phyloP scores from a whole-genome alignment of 2,888 invertebrate genomes.

The Plusia festucae region DNA sequence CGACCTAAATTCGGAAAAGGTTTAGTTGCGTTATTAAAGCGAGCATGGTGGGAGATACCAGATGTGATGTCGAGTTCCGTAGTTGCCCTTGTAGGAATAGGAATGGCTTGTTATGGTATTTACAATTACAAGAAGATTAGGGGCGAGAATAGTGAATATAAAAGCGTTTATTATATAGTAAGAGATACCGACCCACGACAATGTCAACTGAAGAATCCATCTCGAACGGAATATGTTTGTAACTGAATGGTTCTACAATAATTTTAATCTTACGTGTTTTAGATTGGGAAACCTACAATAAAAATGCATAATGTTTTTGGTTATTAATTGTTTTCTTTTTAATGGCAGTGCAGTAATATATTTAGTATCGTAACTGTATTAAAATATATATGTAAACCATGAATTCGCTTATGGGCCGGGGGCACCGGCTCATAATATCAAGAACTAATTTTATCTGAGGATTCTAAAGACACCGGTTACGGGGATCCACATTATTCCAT shows the following conservation, averaged over 20 bases:
- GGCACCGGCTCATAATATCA: too few relatives aligned
- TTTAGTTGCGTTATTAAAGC: conserved; percentile 69
- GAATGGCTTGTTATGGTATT: conserved; percentile 79
- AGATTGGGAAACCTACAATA: background rate
- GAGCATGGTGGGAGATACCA: conserved; percentile 91
- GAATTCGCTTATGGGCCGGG: too few relatives aligned
- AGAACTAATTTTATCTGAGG: too few relatives aligned
- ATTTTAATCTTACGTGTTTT: background rate
- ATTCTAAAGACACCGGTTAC: too few relatives aligned
- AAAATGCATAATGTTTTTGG: background rate
- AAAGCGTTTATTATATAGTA: conserved; percentile 89
- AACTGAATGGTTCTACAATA: background rate
- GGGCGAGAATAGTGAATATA: conserved; percentile 91
- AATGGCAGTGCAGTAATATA: too few relatives aligned
- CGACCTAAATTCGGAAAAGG: conserved; percentile 70
- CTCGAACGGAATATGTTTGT: conserved; percentile 64
- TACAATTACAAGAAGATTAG: conserved; percentile 85
- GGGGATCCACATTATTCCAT: too few relatives aligned
- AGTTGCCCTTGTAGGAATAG: conserved; percentile 89
- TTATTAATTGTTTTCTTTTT: too few relatives aligned
- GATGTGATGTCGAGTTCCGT: conserved; percentile 90
- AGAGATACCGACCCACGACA: conserved; percentile 91
- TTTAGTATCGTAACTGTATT: too few relatives aligned
- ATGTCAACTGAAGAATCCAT: conserved; percentile 73
- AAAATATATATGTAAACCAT: too few relatives aligned